These are phyloP conservation scores for Beroe forskalii DNA, from an alignment of 37 sponge, comb jelly and placozoan species.

Conservation along the genomic window DNA sequence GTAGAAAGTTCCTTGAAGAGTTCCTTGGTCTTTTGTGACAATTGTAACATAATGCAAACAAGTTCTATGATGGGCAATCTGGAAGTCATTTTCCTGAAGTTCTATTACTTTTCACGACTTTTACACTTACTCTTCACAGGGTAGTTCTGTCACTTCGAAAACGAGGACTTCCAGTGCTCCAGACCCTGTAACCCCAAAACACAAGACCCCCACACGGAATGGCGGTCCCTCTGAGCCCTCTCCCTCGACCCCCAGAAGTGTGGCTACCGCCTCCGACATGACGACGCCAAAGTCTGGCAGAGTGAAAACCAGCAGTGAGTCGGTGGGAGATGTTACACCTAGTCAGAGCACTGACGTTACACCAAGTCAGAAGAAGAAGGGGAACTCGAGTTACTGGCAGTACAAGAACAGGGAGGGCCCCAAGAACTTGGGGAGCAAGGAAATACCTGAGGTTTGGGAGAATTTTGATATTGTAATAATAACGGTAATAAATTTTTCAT, in stretches of 20 bases:
- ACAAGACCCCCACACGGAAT: neutral
- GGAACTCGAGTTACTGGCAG: conserved; percentile 13
- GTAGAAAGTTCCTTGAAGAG: no score
- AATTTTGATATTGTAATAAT: no score
- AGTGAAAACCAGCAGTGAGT: neutral
- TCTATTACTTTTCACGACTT: no score
- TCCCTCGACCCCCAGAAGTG: neutral
- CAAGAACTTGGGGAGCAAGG: conserved; percentile 52
- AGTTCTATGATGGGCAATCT: no score
- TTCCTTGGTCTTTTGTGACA: no score
- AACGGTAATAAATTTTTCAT: no score
- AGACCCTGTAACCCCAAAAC: no score
- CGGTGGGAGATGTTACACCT: neutral
- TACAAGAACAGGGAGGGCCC: conserved; percentile 60
- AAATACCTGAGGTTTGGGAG: conserved; percentile 58
- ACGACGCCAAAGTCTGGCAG: neutral
- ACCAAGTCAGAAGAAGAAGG: neutral
- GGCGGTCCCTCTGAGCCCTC: neutral
- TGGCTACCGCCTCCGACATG: neutral
- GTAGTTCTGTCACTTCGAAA: no score
- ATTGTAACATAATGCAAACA: no score
- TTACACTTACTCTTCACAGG: no score
- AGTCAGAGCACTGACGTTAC: neutral
- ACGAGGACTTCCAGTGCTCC: no score
- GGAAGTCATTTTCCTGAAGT: no score